Evolutionary conservation across 2,888 invertebrate genomes (phyloP).

Genomic region (Agrotis ipsilon): DNA sequence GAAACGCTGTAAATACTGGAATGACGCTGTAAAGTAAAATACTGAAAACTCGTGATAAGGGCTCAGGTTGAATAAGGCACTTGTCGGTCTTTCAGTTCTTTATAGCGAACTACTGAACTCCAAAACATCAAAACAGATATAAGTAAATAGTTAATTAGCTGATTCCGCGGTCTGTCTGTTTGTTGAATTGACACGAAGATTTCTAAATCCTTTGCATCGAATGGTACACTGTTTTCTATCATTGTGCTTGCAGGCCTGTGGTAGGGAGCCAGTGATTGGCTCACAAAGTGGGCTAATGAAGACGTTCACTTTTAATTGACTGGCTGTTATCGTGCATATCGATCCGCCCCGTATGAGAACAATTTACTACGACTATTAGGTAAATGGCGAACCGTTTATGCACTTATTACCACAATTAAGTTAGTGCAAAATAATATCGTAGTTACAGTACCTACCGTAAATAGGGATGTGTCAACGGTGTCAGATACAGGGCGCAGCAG

Average conservation of each 20-base stretch:
- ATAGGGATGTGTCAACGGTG: no score
- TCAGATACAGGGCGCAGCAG: no score
- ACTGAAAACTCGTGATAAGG: no score
- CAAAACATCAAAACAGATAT: slow-evolving; percentile 40
- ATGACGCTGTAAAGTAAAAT: no score
- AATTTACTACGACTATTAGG: slow-evolving; percentile 30
- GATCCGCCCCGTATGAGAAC: slow-evolving; percentile 47
- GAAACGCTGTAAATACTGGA: no score
- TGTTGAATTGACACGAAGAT: slow-evolving; percentile 57
- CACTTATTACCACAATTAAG: slow-evolving; percentile 24
- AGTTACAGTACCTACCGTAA: no score
- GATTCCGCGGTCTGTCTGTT: slow-evolving; percentile 51
- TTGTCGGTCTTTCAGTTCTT: no score
- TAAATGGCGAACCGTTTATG: slow-evolving; percentile 22
- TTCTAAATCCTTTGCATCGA: slow-evolving; percentile 57
- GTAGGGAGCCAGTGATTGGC: slow-evolving; percentile 32
- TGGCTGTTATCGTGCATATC: slow-evolving; percentile 34
- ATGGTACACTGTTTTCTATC: slow-evolving; percentile 53
- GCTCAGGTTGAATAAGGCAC: no score
- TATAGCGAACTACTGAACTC: slow-evolving; percentile 39
- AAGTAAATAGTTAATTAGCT: slow-evolving; percentile 53
- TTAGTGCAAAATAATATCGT: background rate
- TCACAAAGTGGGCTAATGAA: slow-evolving; percentile 56
- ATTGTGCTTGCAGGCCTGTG: slow-evolving; percentile 29
- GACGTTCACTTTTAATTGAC: slow-evolving; percentile 53